Conservation (phyloP, 2,888 invertebrate species). For the Clunio marinus region DNA sequence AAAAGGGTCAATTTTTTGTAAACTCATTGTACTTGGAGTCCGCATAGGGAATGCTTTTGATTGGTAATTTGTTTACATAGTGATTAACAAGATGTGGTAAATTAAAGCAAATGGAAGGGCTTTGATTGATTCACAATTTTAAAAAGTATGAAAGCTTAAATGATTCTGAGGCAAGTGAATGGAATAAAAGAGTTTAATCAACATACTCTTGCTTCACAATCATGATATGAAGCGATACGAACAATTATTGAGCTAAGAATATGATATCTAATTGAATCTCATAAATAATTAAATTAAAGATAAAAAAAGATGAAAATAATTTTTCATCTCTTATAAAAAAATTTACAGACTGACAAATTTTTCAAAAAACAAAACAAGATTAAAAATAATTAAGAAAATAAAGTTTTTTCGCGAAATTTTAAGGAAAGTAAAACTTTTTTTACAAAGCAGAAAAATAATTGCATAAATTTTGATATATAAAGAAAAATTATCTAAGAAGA, state of each 20-base stretch:
- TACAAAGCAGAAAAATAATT: conserved; percentile 5
- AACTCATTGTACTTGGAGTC: background rate
- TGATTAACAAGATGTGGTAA: background rate
- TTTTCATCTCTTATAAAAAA: no score
- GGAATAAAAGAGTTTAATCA: no score
- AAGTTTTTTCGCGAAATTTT: conserved; percentile 9
- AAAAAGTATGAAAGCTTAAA: background rate
- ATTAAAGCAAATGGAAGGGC: background rate
- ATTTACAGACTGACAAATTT: no score
- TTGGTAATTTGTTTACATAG: background rate
- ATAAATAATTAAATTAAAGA: no score
- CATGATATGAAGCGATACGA: no score
- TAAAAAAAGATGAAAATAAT: no score
- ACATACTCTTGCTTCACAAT: no score
- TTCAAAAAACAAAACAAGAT: no score
- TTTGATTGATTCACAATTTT: background rate
- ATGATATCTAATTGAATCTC: no score
- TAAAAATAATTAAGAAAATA: background rate
- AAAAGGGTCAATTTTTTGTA: conserved; percentile 18
- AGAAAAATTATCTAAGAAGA: background rate
- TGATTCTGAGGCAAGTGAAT: background rate
- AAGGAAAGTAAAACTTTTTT: background rate
- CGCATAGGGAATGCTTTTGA: background rate
- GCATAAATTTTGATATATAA: conserved; percentile 11
- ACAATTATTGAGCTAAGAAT: no score